Evolutionary conservation across 1,140 invertebrate genomes (phyloP).

Genomic region (Papilio polyxenes): DNA sequence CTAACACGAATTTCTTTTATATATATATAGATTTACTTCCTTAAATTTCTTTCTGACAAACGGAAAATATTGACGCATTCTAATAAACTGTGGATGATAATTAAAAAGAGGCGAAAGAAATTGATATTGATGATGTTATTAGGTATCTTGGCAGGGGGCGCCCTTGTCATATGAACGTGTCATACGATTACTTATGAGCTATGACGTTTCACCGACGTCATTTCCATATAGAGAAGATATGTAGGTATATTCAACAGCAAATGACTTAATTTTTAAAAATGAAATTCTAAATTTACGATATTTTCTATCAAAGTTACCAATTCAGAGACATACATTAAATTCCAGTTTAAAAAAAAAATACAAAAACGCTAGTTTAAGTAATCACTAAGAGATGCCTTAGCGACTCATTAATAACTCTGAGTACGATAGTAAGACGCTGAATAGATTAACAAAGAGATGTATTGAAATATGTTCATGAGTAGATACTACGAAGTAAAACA

Average conservation of each 20-base stretch:
- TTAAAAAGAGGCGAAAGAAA: neutral
- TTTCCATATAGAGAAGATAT: neutral
- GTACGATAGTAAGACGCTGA: neutral
- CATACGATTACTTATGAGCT: neutral
- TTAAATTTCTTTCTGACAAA: too few species aligned
- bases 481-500: neutral
- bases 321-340: too few species aligned
- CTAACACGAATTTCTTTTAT: too few species aligned
- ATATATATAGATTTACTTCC: too few species aligned
- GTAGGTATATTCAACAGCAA: neutral
- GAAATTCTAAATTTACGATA: too few species aligned
- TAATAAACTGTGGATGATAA: neutral
- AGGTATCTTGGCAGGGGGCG: neutral
- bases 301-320: too few species aligned
- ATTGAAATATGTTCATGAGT: neutral
- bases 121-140: conserved; percentile 2
- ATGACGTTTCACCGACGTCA: neutral
- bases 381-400: too few species aligned
- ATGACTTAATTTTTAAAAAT: neutral
- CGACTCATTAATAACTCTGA: too few species aligned
- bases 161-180: neutral
- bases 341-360: too few species aligned
- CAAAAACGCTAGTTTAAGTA: too few species aligned
- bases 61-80: too few species aligned
- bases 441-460: neutral